Base-by-base conservation (phyloP, 2,113 vertebrate species). In the Ptyas mucosa region DNA sequence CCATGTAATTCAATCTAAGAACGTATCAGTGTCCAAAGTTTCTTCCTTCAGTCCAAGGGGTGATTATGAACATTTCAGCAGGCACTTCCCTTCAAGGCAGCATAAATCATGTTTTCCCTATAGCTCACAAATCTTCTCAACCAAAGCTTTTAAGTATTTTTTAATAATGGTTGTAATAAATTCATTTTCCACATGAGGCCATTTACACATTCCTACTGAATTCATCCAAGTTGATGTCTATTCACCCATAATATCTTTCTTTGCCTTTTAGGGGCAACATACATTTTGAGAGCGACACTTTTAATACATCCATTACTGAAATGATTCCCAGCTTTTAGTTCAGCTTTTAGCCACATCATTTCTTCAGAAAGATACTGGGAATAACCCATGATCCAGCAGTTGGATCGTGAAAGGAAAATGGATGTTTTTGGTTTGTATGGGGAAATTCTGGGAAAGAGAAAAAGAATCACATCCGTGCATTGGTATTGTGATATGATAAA, bases 1-100 rank as follows among this genome's bases (percentile, higher is more conserved):
- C 51, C 91, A 57, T 85, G 87, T 92, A 57, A 92, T 85, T 89
- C 53, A 57, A 85, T 92, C 88, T 92, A 75, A 85, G 88, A 34
- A 89, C 49, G 6, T 85, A 89, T 58, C 5, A 85, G 9, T 58
- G 52, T 34, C 69, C 88, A 85, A 14, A 39, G 46, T 61, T n/a
- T 87, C 34, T 43, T 23, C 20, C 21, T n/a, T 85, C 29, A 34
- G 9, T 85, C 52, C 39, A 85, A 21, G 61, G 81, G 24, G 20
- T 53, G 39, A 57, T 15, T 54, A 58, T 1, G 43, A 57, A 29
- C 20, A 58, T 92, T 92, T 89, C 64, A 81, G 3, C 34, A 46
- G 39, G n/a, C 21, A 89, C 18, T 26, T 92, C 57, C 51, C 64
- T 46, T 29, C 10, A 12, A 8, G 52, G 88, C 43, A 23, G 18